Percentiles rank a stretch among this genome's conserved stretches.
Evolutionary conservation across 2,113 vertebrate genomes (phyloP).

Genomic region (Pandion haliaetus): DNA sequence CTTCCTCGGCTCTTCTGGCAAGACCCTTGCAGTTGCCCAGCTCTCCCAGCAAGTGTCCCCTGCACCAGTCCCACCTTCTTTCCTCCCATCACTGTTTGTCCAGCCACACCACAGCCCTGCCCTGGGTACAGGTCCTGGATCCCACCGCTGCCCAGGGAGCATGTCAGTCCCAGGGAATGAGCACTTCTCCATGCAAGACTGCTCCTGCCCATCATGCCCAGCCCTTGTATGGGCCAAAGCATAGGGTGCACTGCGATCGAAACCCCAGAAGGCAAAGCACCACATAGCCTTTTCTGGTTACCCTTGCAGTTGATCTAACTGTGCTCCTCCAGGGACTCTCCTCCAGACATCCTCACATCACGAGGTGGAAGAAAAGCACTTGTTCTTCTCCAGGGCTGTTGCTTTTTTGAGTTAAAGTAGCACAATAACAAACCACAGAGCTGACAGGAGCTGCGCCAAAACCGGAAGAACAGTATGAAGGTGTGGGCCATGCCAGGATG

Average conservation of each 20-base stretch:
- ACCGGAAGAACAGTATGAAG: background rate
- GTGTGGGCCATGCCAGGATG: background rate
- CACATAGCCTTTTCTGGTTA: background rate
- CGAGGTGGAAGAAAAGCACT: background rate
- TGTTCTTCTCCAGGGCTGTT: background rate
- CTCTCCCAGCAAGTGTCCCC: background rate
- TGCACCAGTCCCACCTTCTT: background rate
- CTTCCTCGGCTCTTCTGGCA: background rate
- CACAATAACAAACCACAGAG: background rate
- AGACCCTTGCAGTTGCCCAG: background rate
- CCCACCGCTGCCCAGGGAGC: background rate
- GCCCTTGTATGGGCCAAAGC: fast-evolving
- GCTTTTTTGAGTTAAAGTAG: background rate
- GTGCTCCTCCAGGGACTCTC: background rate
- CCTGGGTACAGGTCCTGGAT: background rate
- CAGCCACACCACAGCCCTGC: background rate
- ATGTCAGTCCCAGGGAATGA: background rate
- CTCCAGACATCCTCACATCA: background rate
- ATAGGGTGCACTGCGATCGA: fast-evolving
- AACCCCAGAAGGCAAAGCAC: background rate
- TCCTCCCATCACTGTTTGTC: background rate
- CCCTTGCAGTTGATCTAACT: background rate
- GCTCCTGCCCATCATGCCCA: background rate
- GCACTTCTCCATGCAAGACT: background rate
- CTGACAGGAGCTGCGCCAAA: background rate